A percentile compares a stretch with the other conserved stretches of the same genome.
phyloP scores from a whole-genome alignment of 2,113 vertebrate genomes.

The Craseonycteris thonglongyai region DNA sequence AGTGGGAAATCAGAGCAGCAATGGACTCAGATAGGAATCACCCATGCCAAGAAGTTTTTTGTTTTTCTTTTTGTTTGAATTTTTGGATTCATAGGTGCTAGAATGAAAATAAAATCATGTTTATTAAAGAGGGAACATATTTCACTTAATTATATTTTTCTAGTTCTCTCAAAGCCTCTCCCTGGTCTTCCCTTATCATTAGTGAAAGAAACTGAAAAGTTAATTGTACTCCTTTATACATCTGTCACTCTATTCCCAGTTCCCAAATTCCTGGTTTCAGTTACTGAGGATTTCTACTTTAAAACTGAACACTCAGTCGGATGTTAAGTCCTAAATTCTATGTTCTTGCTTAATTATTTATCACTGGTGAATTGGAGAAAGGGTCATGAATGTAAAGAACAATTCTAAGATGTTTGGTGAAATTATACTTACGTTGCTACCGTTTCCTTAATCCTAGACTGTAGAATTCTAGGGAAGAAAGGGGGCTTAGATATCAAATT shows the following conservation, averaged over 20 bases:
- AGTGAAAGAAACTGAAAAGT: not conserved
- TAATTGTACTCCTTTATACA: not conserved
- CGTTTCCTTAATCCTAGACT: not conserved
- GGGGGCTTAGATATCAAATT: not conserved
- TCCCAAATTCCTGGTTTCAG: not conserved
- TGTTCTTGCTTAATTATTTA: not conserved
- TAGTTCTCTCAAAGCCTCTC: not conserved
- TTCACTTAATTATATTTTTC: not conserved
- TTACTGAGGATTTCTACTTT: not conserved
- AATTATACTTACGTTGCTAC: not conserved
- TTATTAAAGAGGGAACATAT: not conserved
- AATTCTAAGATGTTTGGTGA: not conserved
- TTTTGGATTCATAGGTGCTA: slow-evolving; percentile 32
- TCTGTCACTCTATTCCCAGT: not conserved
- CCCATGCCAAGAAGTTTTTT: not conserved
- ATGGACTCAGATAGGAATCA: slow-evolving; percentile 27
- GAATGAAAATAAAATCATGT: not conserved
- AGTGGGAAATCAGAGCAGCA: slow-evolving; percentile 38
- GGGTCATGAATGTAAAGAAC: not conserved
- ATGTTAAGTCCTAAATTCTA: not conserved
- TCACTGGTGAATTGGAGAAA: not conserved
- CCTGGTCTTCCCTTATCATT: not conserved
- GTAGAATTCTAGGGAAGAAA: not conserved
- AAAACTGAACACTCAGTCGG: not conserved
- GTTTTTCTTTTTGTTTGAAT: not conserved